Conservation (phyloP, 1,140 invertebrate species). For the Aphaenogaster floridana region DNA sequence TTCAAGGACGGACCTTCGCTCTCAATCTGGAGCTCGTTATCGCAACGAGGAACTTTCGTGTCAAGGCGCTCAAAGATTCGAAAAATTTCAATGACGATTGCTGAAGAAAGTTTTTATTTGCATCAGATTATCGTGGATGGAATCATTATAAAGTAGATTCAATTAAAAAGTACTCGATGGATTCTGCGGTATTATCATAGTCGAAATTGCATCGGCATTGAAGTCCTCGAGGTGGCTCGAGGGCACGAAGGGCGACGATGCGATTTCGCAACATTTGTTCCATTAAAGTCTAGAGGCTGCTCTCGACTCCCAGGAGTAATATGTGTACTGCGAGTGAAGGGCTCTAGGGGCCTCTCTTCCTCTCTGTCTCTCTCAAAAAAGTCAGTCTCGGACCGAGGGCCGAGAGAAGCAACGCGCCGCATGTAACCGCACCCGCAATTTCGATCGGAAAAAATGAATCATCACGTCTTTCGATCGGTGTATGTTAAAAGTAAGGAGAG, state of each 20-base stretch:
- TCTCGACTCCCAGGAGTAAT: conserved; percentile 77
- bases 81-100: not conserved
- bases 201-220: conserved; percentile 1
- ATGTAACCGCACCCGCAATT: conserved; percentile 29
- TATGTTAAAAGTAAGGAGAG: conserved; percentile 4
- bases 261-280: conserved; percentile 82
- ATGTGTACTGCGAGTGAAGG: conserved; percentile 63
- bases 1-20: not conserved
- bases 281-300: conserved; percentile 80
- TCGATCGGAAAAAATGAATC: conserved; percentile 60
- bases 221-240: conserved; percentile 31
- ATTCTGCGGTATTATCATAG: not conserved
- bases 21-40: not conserved
- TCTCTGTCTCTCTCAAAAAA: conserved; percentile 72
- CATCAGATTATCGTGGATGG: not conserved
- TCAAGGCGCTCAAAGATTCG: not conserved
- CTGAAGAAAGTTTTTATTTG: not conserved
- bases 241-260: conserved; percentile 56
- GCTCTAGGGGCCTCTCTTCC: conserved; percentile 60
- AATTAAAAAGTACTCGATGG: not conserved
- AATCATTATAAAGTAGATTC: not conserved
- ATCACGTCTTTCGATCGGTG: conserved; percentile 43
- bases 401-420: conserved; percentile 51
- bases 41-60: not conserved
- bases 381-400: conserved; percentile 67